A percentile compares a stretch with the other conserved stretches of the same genome.
phyloP scores from a whole-genome alignment of 2,113 vertebrate species.

The Nannobrachium achirus region DNA sequence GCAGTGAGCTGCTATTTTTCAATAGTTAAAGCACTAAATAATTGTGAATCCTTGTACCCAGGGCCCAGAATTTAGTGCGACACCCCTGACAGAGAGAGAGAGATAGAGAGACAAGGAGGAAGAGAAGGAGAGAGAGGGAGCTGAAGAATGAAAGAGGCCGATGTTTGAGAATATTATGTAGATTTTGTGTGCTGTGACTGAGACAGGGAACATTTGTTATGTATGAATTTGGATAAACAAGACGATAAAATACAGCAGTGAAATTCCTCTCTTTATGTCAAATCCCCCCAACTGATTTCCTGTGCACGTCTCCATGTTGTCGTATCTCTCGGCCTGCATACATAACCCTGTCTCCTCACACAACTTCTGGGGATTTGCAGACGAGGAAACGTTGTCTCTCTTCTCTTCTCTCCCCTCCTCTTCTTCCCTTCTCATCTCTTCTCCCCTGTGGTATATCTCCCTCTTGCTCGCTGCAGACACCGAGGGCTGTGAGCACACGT shows the following conservation, averaged over 20 bases:
- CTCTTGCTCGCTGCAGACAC: slow-evolving; percentile 80
- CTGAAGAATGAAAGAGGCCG: no score
- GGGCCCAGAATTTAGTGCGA: no score
- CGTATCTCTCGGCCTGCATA: slow-evolving; percentile 1
- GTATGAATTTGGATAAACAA: slow-evolving; percentile 12
- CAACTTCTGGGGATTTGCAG: slow-evolving; percentile 8
- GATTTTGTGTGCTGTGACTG: slow-evolving; percentile 3
- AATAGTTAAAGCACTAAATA: no score
- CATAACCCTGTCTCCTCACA: slow-evolving; percentile 5
- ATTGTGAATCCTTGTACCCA: no score
- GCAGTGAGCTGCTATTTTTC: no score
- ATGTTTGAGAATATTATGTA: slow-evolving; percentile 7
- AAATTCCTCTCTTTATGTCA: slow-evolving; percentile 1
- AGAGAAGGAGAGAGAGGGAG: background rate
- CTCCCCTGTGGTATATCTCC: background rate
- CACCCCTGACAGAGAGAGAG: slow-evolving; percentile 1
- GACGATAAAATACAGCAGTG: slow-evolving; percentile 13
- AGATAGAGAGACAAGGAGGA: background rate
- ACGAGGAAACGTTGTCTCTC: slow-evolving; percentile 11
- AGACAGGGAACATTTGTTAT: slow-evolving; percentile 10
- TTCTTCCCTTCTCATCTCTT: background rate
- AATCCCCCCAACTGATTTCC: slow-evolving; percentile 20
- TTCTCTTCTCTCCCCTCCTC: background rate
- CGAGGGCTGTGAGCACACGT: slow-evolving; percentile 90
- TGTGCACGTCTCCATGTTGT: background rate